These are phyloP conservation scores for Synanthedon tipuliformis DNA, from an alignment of 2,888 invertebrate species.

Conservation along the genomic window DNA sequence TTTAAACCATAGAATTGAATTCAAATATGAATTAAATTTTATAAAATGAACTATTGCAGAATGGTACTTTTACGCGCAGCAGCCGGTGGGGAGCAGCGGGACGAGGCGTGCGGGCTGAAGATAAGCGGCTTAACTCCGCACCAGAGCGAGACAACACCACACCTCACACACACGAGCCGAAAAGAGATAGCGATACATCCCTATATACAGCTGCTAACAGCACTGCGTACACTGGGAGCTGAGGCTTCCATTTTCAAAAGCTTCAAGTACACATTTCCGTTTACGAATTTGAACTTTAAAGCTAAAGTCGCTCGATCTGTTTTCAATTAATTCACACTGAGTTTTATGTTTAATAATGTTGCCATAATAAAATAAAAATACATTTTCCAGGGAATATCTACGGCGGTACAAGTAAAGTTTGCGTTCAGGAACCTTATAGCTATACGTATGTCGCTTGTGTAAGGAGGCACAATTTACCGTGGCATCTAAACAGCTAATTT, in stretches of 20 bases:
- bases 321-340: slow-evolving; percentile 11
- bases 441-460: slow-evolving; percentile 28
- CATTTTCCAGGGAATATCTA: slow-evolving; percentile 66
- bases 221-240: slow-evolving; percentile 42
- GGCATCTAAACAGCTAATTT: slow-evolving; percentile 63
- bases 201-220: slow-evolving; percentile 60
- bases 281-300: slow-evolving; percentile 15
- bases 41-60: slow-evolving; percentile 16
- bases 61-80: slow-evolving; percentile 53
- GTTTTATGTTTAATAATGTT: slow-evolving; percentile 27
- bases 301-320: slow-evolving; percentile 5
- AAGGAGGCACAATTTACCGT: slow-evolving; percentile 39
- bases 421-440: slow-evolving; percentile 35
- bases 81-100: slow-evolving; percentile 40
- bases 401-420: slow-evolving; percentile 61
- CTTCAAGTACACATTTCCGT: slow-evolving; percentile 12
- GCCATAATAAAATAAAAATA: slow-evolving; percentile 60
- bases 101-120: slow-evolving; percentile 62
- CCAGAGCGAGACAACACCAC: slow-evolving; percentile 34
- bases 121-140: slow-evolving; percentile 69
- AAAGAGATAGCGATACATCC: slow-evolving; percentile 36
- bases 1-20: background rate
- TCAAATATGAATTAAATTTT: background rate
- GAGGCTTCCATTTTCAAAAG: slow-evolving; percentile 24
- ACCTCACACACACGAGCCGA: slow-evolving; percentile 6